Evolutionary conservation across 2,797 vertebrate genomes (phyloP).

Genomic region (Etheostoma perlongum): DNA sequence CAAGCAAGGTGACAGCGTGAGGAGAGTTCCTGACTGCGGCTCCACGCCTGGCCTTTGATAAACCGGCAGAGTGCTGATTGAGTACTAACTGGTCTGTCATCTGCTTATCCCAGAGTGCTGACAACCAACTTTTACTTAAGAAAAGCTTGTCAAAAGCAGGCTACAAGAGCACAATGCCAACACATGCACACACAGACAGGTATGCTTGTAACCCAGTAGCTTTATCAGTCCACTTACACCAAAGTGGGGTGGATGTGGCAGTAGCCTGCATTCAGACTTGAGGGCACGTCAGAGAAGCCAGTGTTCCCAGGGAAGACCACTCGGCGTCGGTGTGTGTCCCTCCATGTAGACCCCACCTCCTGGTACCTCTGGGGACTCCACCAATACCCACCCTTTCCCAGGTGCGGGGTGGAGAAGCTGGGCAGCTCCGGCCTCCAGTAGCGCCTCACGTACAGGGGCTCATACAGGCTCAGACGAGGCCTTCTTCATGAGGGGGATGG

Average conservation of each 20-base stretch:
- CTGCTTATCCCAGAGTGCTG: conserved; percentile 51
- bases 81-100: conserved; percentile 54
- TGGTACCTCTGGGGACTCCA: conserved; percentile 68
- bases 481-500: conserved; percentile 47
- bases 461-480: conserved; percentile 53
- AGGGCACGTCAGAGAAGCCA: conserved; percentile 66
- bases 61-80: conserved; percentile 57
- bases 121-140: conserved; percentile 54
- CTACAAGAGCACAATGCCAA: conserved; percentile 19
- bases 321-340: conserved; percentile 27
- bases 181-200: conserved; percentile 21
- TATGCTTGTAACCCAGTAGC: background rate
- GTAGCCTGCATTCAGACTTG: conserved; percentile 58
- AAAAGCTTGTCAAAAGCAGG: conserved; percentile 41
- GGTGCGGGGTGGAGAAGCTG: conserved; percentile 64
- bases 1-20: conserved; percentile 47
- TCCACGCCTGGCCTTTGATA: conserved; percentile 63
- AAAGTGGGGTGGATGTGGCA: conserved; percentile 62
- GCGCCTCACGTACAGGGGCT: conserved; percentile 60
- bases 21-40: conserved; percentile 49
- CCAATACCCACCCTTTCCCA: conserved; percentile 71
- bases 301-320: conserved; percentile 74
- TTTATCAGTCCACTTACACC: conserved; percentile 55
- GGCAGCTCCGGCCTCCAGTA: conserved; percentile 49
- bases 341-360: conserved; percentile 63